Percentiles rank a stretch among this genome's conserved stretches.
Conservation (phyloP, 1,140 invertebrate genomes). For the Drosophila elegans region DNA sequence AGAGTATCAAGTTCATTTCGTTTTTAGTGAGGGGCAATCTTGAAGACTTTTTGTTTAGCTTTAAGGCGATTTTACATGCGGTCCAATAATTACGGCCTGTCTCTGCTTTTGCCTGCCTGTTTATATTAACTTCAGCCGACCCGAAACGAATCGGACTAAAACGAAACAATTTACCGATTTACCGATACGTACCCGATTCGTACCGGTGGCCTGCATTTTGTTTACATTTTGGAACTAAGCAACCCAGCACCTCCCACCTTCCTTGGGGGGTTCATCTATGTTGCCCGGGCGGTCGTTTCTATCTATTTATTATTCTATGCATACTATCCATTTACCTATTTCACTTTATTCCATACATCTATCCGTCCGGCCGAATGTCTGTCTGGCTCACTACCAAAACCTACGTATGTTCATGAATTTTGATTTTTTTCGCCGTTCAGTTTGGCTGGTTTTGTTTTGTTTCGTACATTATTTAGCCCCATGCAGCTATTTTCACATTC, state of each 20-base stretch:
- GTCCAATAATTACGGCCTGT: slow-evolving; percentile 43
- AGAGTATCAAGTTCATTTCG: slow-evolving; percentile 70
- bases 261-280: slow-evolving; percentile 28
- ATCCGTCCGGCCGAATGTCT: slow-evolving; percentile 15
- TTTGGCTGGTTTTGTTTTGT: slow-evolving; percentile 21
- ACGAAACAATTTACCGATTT: slow-evolving; percentile 34
- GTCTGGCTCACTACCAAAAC: slow-evolving; percentile 49
- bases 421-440: slow-evolving; percentile 28
- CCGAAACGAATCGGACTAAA: slow-evolving; percentile 20
- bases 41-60: slow-evolving; percentile 38
- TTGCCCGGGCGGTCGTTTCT: slow-evolving; percentile 20
- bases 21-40: slow-evolving; percentile 40
- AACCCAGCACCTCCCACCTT: neutral
- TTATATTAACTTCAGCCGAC: slow-evolving; percentile 73
- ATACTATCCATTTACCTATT: slow-evolving; percentile 72
- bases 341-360: slow-evolving; percentile 43
- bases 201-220: slow-evolving; percentile 50
- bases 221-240: slow-evolving; percentile 55
- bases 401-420: slow-evolving; percentile 58
- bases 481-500: slow-evolving; percentile 63
- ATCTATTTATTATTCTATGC: slow-evolving; percentile 79
- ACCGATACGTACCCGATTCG: slow-evolving; percentile 7
- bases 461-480: slow-evolving; percentile 41
- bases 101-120: slow-evolving; percentile 42
- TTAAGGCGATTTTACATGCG: slow-evolving; percentile 41